A percentile compares a stretch with the other conserved stretches of the same genome.
These are phyloP conservation scores for Hippocampus mohnikei DNA, from an alignment of 2,113 vertebrate genomes.

Conservation along the genomic window DNA sequence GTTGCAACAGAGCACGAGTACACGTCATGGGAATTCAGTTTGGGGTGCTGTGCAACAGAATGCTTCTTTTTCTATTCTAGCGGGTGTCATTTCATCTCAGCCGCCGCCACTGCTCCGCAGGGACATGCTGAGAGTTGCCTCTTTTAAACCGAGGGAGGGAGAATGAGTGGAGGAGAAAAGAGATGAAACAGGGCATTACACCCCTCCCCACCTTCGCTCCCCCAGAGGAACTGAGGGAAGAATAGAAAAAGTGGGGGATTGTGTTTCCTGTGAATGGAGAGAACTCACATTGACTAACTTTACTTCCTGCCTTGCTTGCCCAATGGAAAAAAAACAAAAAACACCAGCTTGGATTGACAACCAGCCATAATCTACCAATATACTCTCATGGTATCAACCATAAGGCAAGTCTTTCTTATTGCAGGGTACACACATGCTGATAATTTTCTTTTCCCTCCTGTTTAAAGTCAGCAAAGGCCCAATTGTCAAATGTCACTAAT, in stretches of 20 bases:
- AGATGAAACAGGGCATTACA: conserved; percentile 56
- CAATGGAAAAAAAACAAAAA: conserved; percentile 16
- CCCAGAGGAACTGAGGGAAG: conserved; percentile 50
- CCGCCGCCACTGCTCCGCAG: conserved; percentile 45
- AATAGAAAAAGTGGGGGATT: conserved; percentile 68
- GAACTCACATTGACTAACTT: conserved; percentile 31
- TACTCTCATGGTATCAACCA: not conserved
- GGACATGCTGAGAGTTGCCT: conserved; percentile 52
- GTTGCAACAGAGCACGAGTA: conserved; percentile 49
- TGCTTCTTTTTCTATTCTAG: conserved; percentile 55
- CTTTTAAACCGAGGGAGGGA: conserved; percentile 58
- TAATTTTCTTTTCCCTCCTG: too few relatives aligned
- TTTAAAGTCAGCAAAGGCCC: too few relatives aligned
- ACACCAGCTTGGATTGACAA: not conserved
- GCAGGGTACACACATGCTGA: too few relatives aligned
- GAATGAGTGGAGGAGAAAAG: conserved; percentile 47
- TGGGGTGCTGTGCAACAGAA: conserved; percentile 68
- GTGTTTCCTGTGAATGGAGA: conserved; percentile 73
- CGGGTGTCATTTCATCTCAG: conserved; percentile 68
- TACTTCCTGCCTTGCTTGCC: conserved; percentile 36
- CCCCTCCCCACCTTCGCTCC: conserved; percentile 3
- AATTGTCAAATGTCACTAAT: too few relatives aligned
- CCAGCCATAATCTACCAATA: not conserved
- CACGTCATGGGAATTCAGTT: conserved; percentile 71
- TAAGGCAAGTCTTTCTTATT: too few relatives aligned